Conservation (phyloP, 2,113 vertebrate species). For the Alectura lathami region DNA sequence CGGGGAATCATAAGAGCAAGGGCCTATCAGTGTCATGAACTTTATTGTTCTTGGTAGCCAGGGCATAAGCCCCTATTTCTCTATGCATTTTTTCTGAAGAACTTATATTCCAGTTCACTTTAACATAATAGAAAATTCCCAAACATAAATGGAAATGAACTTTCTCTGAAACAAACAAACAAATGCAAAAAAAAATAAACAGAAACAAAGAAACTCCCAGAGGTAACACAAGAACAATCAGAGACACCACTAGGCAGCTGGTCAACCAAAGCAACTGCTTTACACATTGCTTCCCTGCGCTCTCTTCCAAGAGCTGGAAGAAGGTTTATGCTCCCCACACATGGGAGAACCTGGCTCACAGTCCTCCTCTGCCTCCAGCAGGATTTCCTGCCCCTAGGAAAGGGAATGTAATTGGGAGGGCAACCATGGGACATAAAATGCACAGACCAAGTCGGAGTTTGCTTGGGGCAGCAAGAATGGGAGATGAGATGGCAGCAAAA, state of each 20-base stretch:
- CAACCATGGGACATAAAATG: background rate
- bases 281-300: background rate
- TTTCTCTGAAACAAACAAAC: background rate
- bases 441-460: rapidly evolving
- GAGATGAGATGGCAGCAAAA: background rate
- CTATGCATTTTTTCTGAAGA: background rate
- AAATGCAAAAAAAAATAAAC: background rate
- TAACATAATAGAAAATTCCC: background rate
- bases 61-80: background rate
- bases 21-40: background rate
- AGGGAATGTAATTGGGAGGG: background rate
- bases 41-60: background rate
- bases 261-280: background rate
- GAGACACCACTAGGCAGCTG: background rate
- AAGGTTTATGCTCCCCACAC: background rate
- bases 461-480: background rate
- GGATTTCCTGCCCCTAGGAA: background rate
- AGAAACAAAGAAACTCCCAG: background rate
- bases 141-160: background rate
- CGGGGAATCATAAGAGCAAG: background rate
- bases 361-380: background rate
- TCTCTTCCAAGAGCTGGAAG: background rate
- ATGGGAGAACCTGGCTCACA: background rate
- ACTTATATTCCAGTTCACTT: background rate
- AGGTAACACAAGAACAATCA: background rate